Conservation (phyloP, 2,888 invertebrate genomes). For the Agriopis marginaria region DNA sequence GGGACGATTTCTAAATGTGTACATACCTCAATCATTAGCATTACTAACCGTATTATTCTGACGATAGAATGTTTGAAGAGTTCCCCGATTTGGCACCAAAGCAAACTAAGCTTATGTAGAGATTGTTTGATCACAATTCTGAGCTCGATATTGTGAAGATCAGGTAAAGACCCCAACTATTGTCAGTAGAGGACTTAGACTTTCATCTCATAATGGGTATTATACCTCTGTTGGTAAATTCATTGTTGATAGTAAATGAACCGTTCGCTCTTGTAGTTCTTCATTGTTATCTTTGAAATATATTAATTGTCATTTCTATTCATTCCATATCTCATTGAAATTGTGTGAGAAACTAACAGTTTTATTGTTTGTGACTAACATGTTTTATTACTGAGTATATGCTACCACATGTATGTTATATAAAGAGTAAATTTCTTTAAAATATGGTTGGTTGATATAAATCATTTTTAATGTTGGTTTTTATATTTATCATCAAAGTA, state of each 20-base stretch:
- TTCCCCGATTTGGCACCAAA: slow-evolving; percentile 82
- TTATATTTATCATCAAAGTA: slow-evolving; percentile 2
- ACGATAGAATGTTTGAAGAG: slow-evolving; percentile 84
- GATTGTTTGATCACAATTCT: slow-evolving; percentile 59
- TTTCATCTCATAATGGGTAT: slow-evolving; percentile 36
- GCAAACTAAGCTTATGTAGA: slow-evolving; percentile 74
- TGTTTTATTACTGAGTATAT: slow-evolving; percentile 30
- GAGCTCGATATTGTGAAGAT: slow-evolving; percentile 59
- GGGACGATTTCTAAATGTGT: slow-evolving; percentile 6
- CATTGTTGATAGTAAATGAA: slow-evolving; percentile 32
- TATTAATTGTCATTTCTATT: slow-evolving; percentile 16
- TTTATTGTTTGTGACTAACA: slow-evolving; percentile 49
- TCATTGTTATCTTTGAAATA: slow-evolving; percentile 28
- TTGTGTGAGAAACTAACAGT: slow-evolving; percentile 21
- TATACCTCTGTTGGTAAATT: slow-evolving; percentile 33
- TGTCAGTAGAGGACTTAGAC: slow-evolving; percentile 59
- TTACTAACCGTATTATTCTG: slow-evolving; percentile 80
- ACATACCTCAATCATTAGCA: slow-evolving; percentile 50
- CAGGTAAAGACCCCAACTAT: slow-evolving; percentile 71
- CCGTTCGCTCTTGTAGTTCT: slow-evolving; percentile 23
- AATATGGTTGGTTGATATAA: background rate
- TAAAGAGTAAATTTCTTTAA: too few relatives aligned
- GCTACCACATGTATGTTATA: slow-evolving; percentile 23
- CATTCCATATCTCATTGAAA: slow-evolving; percentile 13
- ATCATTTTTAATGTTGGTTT: background rate